Evolutionary conservation across 1,140 invertebrate species (phyloP), one percentile per base, ranked within the genome.

Genomic region (Nasonia longicornis): DNA sequence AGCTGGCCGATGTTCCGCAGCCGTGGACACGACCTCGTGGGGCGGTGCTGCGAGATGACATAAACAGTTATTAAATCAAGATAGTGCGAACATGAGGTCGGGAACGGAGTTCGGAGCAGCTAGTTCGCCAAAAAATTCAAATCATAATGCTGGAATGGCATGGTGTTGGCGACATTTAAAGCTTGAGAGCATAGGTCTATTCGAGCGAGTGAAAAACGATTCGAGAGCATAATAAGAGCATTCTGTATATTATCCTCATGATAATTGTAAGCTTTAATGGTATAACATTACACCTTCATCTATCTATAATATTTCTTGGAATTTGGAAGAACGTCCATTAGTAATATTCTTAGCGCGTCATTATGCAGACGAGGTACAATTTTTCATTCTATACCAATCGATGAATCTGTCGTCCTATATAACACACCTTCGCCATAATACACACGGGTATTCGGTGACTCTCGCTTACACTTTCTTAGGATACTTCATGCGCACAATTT

Each of bases 31-130:
- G 69, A 64, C 52, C 52, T 66, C 69, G 48, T 38, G 52, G 29
- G 72, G 67, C 80, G 79, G 52, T 29, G 73, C 84, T 78, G 29
- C 84, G 81, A 81, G 82, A 87, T 86, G 86, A 87, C 86, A 87
- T 87, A 85, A 86, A 87, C 86, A 84, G 85, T 87, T 86, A 87
- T 87, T 87, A 83, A 87, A 87, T 87, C 87, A 85, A 87, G 87
- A 87, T 87, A 87, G 76, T 31, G 76, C 31, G 29, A 48, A 63
- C 48, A 48, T 35, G 35, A 31, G 22, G 0, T n/a, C 20, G 52
- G 16, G 29, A 42, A 38, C 64, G 42, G 16, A 8, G 52, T 14
- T 16, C 64, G 38, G 6, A 35, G n/a, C 75, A 45, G 26, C 26
- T 26, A 26, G 48, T 20, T 58, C 6, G 52, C 31, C 10, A 20